Evolutionary conservation across 2,888 invertebrate species (phyloP).

Genomic region (Apotomis turbidana): DNA sequence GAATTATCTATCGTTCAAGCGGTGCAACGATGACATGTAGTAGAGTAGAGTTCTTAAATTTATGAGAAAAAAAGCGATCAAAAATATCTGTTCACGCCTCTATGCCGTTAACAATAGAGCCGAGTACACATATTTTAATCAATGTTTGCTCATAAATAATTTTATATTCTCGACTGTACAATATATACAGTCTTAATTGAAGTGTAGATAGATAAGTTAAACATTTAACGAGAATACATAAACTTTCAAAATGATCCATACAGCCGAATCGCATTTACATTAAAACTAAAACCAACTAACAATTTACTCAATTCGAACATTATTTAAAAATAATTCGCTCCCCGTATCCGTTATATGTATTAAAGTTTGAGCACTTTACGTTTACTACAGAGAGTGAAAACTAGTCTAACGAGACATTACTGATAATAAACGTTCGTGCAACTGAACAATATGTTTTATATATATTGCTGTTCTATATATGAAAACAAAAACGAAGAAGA

Average conservation of each 20-base stretch:
- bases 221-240: slow-evolving; percentile 1
- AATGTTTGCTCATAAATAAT: too few relatives aligned
- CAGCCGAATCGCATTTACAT: slow-evolving; percentile 4
- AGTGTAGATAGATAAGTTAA: not conserved
- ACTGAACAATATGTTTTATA: too few relatives aligned
- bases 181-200: not conserved
- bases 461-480: too few relatives aligned
- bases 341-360: not conserved
- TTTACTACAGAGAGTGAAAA: not conserved
- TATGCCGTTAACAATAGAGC: too few relatives aligned
- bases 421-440: not conserved
- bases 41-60: too few relatives aligned
- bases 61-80: too few relatives aligned
- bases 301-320: not conserved
- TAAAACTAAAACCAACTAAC: not conserved
- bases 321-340: not conserved
- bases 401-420: not conserved
- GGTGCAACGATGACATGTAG: too few relatives aligned
- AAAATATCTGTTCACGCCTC: too few relatives aligned
- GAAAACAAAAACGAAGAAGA: too few relatives aligned
- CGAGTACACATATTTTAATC: too few relatives aligned
- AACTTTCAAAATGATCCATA: slow-evolving; percentile 14
- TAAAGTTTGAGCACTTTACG: not conserved
- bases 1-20: too few relatives aligned
- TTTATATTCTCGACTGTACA: too few relatives aligned